phyloP scores from a whole-genome alignment of 2,113 vertebrate genomes.

The Silurus glanis region DNA sequence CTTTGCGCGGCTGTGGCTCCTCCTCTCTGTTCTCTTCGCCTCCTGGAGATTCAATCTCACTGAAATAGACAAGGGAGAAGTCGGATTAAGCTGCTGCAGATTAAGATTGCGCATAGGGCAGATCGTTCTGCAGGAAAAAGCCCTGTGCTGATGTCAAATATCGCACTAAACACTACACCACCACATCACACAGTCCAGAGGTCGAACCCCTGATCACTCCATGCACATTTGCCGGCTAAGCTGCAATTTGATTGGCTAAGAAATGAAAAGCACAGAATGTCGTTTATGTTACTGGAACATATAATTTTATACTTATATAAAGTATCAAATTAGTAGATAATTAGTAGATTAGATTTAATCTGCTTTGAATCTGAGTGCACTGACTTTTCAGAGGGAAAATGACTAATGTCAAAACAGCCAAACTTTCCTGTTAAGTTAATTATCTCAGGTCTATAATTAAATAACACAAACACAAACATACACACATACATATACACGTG shows the following conservation, averaged over 20 bases:
- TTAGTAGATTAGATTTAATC: too few species aligned
- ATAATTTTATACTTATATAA: too few species aligned
- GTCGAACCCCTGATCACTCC: not conserved
- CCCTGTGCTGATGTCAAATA: not conserved
- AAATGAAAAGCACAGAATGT: not conserved
- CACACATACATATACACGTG: too few species aligned
- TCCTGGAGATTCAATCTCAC: conserved; percentile 64
- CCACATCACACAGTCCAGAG: not conserved
- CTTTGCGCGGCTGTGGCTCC: conserved; percentile 29
- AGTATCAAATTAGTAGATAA: too few species aligned
- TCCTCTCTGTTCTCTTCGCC: conserved; percentile 60
- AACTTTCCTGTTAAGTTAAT: not conserved
- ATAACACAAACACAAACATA: too few species aligned
- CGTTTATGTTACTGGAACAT: not conserved
- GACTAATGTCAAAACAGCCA: not conserved
- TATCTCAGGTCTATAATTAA: too few species aligned
- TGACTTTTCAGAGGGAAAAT: not conserved
- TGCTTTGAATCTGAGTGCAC: not conserved
- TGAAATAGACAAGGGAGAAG: conserved; percentile 33
- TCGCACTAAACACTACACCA: not conserved
- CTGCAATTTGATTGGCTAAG: not conserved
- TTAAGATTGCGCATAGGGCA: not conserved
- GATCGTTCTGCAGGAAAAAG: not conserved
- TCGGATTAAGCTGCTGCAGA: not conserved
- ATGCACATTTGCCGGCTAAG: not conserved